Evolutionary conservation across 2,797 vertebrate genomes (phyloP), one percentile per base, ranked within the genome.

Genomic region (Tiaroga cobitis): DNA sequence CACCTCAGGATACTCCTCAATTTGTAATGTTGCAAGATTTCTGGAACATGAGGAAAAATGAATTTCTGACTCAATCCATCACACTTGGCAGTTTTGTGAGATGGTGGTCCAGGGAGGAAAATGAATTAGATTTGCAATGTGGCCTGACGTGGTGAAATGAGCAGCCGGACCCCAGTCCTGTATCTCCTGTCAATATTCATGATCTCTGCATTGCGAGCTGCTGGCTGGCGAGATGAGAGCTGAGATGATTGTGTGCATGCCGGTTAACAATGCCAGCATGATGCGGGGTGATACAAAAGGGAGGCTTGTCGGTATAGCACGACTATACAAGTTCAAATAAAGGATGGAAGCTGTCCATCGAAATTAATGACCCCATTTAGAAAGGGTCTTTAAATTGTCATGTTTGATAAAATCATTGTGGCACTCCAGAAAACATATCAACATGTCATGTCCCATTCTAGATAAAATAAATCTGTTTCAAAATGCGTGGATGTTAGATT

Each of bases 11-110:
- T 49, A 56, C 63, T 84, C 65, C 39, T 85, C 76, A 73, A 85
- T 85, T 80, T 80, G 76, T 85, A 80, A 85, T 73, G 83, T 85
- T 73, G 70, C 89, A 89, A 88, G 91, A 93, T 91, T 91, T 92
- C 89, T 89, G 92, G 92, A 93, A 93, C 91, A 90, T 87, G 90
- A 91, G 92, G 92, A 92, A 94, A 95, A 95, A 93, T 93, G 89
- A 94, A 94, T 93, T 94, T 94, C 92, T 94, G 92, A 92, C 93
- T 92, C 92, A 93, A 95, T 95, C 93, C 91, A 95, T 95, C 94
- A 95, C 93, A 92, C 88, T 90, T 93, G 94, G 92, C 94, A 92
- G 91, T 85, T 88, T 88, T 88, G 91, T 89, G 92, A 93, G 93
- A 94, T 91, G 90, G 91, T 90, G 92, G 91, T 93, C 91, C 88